Percentiles rank a stretch among this genome's conserved stretches.
phyloP scores from a whole-genome alignment of 53 echinoderm and acorn worm species.

The Echinometra lucunter region DNA sequence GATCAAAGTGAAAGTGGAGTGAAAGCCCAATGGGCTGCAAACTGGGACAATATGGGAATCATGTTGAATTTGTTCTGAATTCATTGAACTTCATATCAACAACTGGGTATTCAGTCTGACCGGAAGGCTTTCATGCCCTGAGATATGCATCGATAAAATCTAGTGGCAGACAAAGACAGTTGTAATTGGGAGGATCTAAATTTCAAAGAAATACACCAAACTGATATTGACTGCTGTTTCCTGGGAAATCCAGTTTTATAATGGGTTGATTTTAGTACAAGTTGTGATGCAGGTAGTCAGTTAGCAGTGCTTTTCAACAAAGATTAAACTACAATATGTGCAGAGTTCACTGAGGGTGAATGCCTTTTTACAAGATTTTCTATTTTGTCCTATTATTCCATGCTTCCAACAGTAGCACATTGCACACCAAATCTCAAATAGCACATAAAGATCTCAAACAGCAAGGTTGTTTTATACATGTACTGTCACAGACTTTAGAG shows the following conservation, averaged over 20 bases:
- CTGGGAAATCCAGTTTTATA: background rate
- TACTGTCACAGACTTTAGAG: background rate
- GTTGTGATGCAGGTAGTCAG: too few relatives aligned
- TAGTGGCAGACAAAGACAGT: background rate
- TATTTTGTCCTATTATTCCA: background rate
- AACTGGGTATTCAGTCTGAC: background rate
- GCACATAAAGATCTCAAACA: background rate
- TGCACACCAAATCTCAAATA: background rate
- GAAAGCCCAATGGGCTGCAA: background rate
- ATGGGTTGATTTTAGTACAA: background rate
- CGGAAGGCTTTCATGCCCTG: background rate
- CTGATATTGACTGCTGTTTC: background rate
- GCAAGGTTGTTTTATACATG: too few relatives aligned
- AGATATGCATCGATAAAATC: background rate
- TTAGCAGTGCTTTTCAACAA: too few relatives aligned
- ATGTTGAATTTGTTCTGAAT: conserved; percentile 27
- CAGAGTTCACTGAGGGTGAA: too few relatives aligned
- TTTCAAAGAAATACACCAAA: too few relatives aligned
- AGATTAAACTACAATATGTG: too few relatives aligned
- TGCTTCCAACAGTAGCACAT: background rate
- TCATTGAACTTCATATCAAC: background rate
- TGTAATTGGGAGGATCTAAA: too few relatives aligned
- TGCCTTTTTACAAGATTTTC: too few relatives aligned
- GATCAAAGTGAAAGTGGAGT: background rate
- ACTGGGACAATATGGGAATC: background rate